phyloP scores from a whole-genome alignment of 2,888 invertebrate species.

The Melikaiella ostensackeni region DNA sequence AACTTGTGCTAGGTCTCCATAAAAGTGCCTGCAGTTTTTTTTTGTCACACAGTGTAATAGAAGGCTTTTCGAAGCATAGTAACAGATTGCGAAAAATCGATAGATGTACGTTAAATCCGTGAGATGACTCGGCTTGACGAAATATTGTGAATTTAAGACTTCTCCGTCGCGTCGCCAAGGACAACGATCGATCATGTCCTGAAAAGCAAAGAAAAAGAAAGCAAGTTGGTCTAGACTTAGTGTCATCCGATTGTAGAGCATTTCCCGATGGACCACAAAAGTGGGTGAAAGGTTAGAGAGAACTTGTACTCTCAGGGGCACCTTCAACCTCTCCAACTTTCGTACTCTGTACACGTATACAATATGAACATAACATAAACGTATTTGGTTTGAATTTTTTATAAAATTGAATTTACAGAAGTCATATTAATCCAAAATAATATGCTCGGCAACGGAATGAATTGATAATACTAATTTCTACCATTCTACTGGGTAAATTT shows the following conservation, averaged over 20 bases:
- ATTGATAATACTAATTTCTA: too few relatives aligned
- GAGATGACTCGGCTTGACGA: background rate
- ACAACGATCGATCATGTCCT: background rate
- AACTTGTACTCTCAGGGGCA: constrained; percentile 6
- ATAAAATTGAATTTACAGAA: too few relatives aligned
- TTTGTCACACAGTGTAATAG: too few relatives aligned
- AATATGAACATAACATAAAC: too few relatives aligned
- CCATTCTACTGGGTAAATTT: too few relatives aligned
- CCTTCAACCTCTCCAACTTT: constrained; percentile 7
- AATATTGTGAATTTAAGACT: background rate
- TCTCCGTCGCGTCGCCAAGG: background rate
- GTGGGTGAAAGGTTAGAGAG: constrained; percentile 1
- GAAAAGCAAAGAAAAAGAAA: background rate
- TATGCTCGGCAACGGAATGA: too few relatives aligned
- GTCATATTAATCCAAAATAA: too few relatives aligned
- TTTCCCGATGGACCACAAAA: constrained; percentile 1
- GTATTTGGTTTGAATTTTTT: too few relatives aligned
- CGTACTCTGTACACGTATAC: background rate
- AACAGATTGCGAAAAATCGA: background rate
- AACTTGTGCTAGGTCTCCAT: too few relatives aligned
- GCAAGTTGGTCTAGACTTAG: background rate
- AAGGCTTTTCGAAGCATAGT: background rate
- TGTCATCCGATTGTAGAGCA: constrained; percentile 13
- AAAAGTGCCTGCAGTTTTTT: too few relatives aligned
- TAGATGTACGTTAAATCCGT: background rate